Conservation (phyloP, 2,797 vertebrate species). For the Sciaenops ocellatus region DNA sequence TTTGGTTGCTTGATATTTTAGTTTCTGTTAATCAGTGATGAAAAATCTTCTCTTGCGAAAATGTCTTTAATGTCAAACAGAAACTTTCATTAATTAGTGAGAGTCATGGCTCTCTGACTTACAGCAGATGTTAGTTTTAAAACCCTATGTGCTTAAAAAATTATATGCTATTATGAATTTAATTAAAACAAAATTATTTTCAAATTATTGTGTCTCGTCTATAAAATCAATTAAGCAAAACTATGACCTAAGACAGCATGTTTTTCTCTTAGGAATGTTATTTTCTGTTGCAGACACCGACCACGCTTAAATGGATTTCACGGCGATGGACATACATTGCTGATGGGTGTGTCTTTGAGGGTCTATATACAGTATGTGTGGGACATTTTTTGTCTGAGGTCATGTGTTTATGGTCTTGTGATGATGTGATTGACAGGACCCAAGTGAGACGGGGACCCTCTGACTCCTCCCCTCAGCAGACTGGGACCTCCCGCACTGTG, state of each 20-base stretch:
- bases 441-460: conserved; percentile 88
- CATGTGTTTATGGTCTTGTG: conserved; percentile 70
- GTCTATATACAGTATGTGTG: conserved; percentile 26
- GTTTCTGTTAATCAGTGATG: conserved; percentile 62
- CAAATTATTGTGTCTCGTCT: conserved; percentile 69
- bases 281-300: conserved; percentile 54
- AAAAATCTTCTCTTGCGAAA: conserved; percentile 57
- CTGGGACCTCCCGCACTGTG: conserved; percentile 89
- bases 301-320: conserved; percentile 66
- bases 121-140: conserved; percentile 72
- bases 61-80: conserved; percentile 62
- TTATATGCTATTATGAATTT: conserved; percentile 66
- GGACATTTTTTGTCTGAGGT: conserved; percentile 64
- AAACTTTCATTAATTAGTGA: conserved; percentile 65
- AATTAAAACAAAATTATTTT: conserved; percentile 70
- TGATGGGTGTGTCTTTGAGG: conserved; percentile 47
- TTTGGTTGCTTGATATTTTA: conserved; percentile 44
- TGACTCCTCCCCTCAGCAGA: conserved; percentile 83
- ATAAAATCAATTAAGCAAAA: conserved; percentile 71
- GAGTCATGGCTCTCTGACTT: conserved; percentile 49
- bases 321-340: conserved; percentile 44
- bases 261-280: conserved; percentile 60
- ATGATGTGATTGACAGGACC: conserved; percentile 84
- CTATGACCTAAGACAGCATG: conserved; percentile 69
- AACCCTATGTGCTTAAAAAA: conserved; percentile 53